Evolutionary conservation across 2,797 vertebrate species (phyloP).

Genomic region (Diplodus sargus): DNA sequence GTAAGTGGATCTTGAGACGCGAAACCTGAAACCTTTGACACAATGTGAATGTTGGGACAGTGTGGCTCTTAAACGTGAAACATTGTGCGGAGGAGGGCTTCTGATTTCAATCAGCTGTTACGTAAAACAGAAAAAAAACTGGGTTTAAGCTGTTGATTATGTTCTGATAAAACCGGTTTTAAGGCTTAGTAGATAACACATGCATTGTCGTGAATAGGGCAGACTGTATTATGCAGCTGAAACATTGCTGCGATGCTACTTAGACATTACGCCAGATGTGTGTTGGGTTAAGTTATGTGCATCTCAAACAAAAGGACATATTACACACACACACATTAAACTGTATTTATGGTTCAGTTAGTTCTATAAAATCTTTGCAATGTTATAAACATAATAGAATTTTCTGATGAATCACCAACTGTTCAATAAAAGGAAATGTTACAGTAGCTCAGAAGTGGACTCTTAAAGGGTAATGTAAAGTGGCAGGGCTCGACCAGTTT

Average conservation of each 20-base stretch:
- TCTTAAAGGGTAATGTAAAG: too few species aligned
- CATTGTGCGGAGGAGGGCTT: not conserved
- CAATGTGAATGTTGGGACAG: not conserved
- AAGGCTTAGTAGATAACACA: not conserved
- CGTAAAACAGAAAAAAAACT: not conserved
- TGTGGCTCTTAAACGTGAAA: not conserved
- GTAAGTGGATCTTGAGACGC: not conserved
- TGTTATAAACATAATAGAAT: not conserved
- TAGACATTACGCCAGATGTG: not conserved
- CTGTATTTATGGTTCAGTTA: not conserved
- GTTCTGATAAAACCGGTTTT: not conserved
- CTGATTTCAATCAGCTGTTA: not conserved
- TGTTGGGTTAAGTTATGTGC: not conserved
- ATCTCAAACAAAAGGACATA: not conserved
- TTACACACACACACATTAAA: not conserved
- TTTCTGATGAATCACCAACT: not conserved
- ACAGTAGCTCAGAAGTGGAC: too few species aligned
- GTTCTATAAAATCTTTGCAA: not conserved
- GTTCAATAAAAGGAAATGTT: not conserved
- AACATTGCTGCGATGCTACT: too few species aligned
- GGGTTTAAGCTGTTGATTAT: not conserved
- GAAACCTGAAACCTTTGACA: not conserved
- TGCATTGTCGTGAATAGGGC: too few species aligned
- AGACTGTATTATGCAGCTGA: too few species aligned
- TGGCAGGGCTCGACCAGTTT: too few species aligned